Base-by-base conservation (phyloP, 2,797 vertebrate species). In the Phoxinus dragarum region DNA sequence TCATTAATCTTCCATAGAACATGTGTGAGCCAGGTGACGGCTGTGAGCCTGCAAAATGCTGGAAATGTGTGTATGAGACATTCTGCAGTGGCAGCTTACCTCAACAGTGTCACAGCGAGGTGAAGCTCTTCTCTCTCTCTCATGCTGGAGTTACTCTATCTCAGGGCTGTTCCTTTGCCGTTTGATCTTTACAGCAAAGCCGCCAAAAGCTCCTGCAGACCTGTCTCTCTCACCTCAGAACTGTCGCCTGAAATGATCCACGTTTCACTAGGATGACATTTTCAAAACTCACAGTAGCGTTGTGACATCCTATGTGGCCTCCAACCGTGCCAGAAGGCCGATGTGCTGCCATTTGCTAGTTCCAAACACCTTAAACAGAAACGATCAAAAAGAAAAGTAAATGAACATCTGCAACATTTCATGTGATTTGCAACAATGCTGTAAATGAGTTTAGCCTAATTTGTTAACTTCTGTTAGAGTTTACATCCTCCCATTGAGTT, bases 41-140 rank as follows among this genome's bases (percentile, higher is more conserved):
- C 80, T 83, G 68, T 16, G 31, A 73, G 54, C 64, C 77, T 80
- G 44, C 44, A 23, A 31, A 85, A 73, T n/a, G 56, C 23, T 38
- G 34, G 12, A 69, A 38, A 61, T 49, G 49, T 73, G 42, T 73
- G 40, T 36, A 36, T 38, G 31, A n/a, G 42, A 78, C 38, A 34
- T 56, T 38, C 64, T 56, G 73, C 61, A 44, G 36, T 71, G 75
- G 75, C 75, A 78, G 66, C 27, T 14, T 34, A 59, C 27, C 75
- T 79, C 83, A 47, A 77, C 38, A 59, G 69, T 80, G 84, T 80
- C 77, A 85, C 10, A 31, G 40, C 1, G 36, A 87, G 90, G 89
- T 89, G 69, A 84, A 87, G 78, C 85, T 87, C 68, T 84, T 90
- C 82, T 85, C 6, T 88, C 6, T 88, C 79, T 86, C 85, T 90